Evolutionary conservation across 2,113 vertebrate genomes (phyloP).

Genomic region (Nasalis larvatus): DNA sequence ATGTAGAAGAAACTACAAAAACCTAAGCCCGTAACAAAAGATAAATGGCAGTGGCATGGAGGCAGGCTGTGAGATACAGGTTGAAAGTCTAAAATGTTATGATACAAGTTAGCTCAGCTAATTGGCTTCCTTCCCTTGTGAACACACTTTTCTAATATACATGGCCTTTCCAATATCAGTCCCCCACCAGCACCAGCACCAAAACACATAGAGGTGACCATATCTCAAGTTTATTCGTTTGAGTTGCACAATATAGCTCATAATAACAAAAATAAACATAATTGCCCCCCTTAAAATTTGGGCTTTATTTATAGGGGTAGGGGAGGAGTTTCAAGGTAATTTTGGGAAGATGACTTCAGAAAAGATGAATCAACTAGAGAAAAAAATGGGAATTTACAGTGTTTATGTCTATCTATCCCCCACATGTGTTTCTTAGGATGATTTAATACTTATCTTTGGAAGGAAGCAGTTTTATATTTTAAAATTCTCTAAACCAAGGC

Average conservation of each 20-base stretch:
- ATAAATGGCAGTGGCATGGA: not conserved
- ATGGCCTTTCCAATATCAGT: conserved; percentile 62
- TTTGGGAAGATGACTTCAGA: not conserved
- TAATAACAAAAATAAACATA: conserved; percentile 77
- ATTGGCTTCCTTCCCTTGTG: conserved; percentile 41
- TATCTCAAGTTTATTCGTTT: conserved; percentile 64
- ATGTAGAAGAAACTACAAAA: not conserved
- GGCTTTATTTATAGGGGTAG: not conserved
- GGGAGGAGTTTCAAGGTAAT: not conserved
- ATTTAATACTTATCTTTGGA: not conserved
- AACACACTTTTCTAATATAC: not conserved
- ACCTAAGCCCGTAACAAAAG: not conserved
- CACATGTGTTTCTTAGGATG: not conserved
- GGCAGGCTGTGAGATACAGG: not conserved
- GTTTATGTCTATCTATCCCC: not conserved
- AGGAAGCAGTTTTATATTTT: conserved; percentile 19
- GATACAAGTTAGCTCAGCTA: not conserved
- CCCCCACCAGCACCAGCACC: not conserved
- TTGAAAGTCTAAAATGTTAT: not conserved
- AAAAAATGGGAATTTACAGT: not conserved
- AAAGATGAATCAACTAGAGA: not conserved
- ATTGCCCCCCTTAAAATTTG: conserved; percentile 57
- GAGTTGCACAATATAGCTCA: conserved; percentile 68
- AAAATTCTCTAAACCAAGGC: conserved; percentile 46
- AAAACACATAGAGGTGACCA: conserved; percentile 72